These are phyloP conservation scores for Epicauta chinensis DNA, from an alignment of 1,140 invertebrate species.

Conservation along the genomic window DNA sequence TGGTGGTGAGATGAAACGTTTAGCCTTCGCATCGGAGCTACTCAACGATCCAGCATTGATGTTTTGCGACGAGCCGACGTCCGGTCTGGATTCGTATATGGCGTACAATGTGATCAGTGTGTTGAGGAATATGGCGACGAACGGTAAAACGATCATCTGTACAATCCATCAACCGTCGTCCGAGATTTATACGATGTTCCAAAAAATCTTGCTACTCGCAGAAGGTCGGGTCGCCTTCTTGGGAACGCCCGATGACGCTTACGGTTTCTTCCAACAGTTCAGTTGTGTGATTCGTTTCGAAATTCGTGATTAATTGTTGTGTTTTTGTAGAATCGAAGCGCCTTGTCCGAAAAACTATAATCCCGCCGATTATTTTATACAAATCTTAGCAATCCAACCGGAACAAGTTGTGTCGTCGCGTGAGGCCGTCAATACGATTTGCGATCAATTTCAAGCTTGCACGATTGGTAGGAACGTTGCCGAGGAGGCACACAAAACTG, in stretches of 20 bases:
- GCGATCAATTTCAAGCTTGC: slow-evolving; percentile 62
- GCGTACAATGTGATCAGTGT: slow-evolving; percentile 84
- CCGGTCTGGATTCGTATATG: slow-evolving; percentile 79
- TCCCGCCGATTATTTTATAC: slow-evolving; percentile 92
- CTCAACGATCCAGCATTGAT: slow-evolving; percentile 90
- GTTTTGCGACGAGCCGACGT: slow-evolving; percentile 97
- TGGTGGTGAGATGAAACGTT: slow-evolving; percentile 89
- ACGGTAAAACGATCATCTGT: slow-evolving; percentile 86
- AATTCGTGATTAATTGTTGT: slow-evolving; percentile 3
- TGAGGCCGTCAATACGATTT: slow-evolving; percentile 69
- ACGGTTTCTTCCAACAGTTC: slow-evolving; percentile 78
- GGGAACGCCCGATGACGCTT: slow-evolving; percentile 72
- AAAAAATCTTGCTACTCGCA: slow-evolving; percentile 83
- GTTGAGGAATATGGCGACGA: slow-evolving; percentile 68
- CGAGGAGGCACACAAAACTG: slow-evolving; percentile 47
- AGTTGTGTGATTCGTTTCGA: not conserved
- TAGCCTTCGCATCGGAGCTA: slow-evolving; percentile 95
- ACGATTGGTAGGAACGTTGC: slow-evolving; percentile 54
- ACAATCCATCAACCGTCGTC: slow-evolving; percentile 97
- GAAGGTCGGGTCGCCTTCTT: slow-evolving; percentile 89
- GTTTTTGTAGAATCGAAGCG: slow-evolving; percentile 59
- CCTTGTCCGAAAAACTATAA: slow-evolving; percentile 85
- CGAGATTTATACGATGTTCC: slow-evolving; percentile 88
- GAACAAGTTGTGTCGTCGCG: slow-evolving; percentile 68
- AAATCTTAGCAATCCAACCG: slow-evolving; percentile 77